A percentile compares a stretch with the other conserved stretches of the same genome.
Conservation (phyloP, 2,113 vertebrate species). For the Nothoprocta pentlandii region DNA sequence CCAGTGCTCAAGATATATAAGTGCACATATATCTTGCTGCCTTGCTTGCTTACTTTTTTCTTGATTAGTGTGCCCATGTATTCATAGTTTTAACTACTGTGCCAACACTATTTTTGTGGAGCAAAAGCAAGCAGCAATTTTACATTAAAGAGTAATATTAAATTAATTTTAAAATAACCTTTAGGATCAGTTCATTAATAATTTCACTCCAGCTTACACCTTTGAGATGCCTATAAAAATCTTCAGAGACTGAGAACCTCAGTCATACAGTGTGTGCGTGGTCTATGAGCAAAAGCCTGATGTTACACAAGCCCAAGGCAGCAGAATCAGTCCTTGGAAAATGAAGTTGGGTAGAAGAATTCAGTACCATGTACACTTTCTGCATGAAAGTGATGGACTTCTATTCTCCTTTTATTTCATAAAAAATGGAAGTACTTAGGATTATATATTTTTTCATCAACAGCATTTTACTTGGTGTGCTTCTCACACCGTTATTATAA, state of each 20-base stretch:
- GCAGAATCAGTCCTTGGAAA: background rate
- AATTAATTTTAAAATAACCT: background rate
- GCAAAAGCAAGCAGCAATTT: background rate
- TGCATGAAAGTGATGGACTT: background rate
- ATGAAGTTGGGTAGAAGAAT: background rate
- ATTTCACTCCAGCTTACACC: background rate
- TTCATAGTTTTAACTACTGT: background rate
- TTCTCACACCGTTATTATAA: background rate
- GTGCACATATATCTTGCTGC: background rate
- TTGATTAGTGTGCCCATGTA: background rate
- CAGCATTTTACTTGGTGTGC: background rate
- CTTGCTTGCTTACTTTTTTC: background rate
- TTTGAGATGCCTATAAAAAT: background rate
- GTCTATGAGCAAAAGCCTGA: background rate
- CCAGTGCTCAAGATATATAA: background rate
- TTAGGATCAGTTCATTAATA: background rate
- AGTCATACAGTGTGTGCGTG: background rate
- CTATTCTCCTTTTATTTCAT: background rate
- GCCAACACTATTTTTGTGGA: background rate
- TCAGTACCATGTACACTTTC: fast-evolving
- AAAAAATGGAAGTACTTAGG: background rate
- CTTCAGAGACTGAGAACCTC: background rate
- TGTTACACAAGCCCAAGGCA: background rate
- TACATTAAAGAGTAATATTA: background rate
- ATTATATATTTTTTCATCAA: background rate